phyloP scores from a whole-genome alignment of 2,113 vertebrate genomes.

The Prochilodus magdalenae region DNA sequence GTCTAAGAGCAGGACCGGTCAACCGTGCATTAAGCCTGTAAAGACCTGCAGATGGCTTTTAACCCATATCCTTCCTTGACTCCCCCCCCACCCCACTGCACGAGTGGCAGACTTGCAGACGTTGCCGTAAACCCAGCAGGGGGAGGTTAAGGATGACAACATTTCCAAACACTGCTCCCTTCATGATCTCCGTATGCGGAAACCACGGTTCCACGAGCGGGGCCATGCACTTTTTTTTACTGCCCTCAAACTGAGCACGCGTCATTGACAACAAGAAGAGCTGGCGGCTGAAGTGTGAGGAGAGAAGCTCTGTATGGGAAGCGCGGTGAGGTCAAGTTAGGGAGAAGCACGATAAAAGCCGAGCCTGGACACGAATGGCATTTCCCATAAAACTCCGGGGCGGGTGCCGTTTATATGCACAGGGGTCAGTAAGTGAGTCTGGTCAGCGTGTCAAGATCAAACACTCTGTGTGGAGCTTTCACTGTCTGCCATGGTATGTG shows the following conservation, averaged over 20 bases:
- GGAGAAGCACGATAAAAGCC: conserved; percentile 67
- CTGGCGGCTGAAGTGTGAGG: conserved; percentile 49
- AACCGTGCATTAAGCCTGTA: neutral
- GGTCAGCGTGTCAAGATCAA: conserved; percentile 36
- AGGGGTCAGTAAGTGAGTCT: conserved; percentile 36
- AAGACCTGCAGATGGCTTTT: conserved; percentile 21
- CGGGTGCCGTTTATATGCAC: conserved; percentile 28
- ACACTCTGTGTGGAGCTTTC: neutral
- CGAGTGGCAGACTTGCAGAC: conserved; percentile 49
- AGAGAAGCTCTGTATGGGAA: conserved; percentile 56
- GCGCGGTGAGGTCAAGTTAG: conserved; percentile 54
- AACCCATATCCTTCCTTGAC: too few relatives aligned
- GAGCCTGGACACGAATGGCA: conserved; percentile 60
- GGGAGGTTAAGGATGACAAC: conserved; percentile 35
- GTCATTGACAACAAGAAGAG: conserved; percentile 53
- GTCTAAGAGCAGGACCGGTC: neutral
- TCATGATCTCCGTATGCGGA: conserved; percentile 13
- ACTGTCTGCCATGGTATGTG: conserved; percentile 16
- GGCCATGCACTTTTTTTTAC: conserved; percentile 46
- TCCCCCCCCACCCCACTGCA: conserved; percentile 25
- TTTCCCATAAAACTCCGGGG: conserved; percentile 67
- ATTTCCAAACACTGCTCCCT: conserved; percentile 56
- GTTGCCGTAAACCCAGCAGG: conserved; percentile 68
- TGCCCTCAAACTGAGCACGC: conserved; percentile 32
- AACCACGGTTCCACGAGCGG: conserved; percentile 6